Evolutionary conservation across 2,113 vertebrate species (phyloP).

Genomic region (Mastomys natalensis): DNA sequence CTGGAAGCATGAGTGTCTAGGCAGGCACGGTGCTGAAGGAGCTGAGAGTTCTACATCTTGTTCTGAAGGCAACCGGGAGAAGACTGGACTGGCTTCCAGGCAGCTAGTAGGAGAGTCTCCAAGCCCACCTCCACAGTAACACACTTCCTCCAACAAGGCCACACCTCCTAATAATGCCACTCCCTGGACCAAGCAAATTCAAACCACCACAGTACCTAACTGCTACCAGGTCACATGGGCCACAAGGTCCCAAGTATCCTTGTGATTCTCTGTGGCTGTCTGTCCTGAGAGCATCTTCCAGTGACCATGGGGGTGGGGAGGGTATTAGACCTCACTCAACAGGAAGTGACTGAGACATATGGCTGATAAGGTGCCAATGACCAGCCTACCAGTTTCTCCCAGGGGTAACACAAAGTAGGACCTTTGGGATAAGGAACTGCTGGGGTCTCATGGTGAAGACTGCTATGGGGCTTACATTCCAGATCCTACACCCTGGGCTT

Average conservation of each 20-base stretch:
- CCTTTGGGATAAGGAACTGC: neutral
- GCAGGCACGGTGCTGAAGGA: no score
- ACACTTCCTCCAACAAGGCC: no score
- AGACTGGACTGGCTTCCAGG: no score
- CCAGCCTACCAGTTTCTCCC: neutral
- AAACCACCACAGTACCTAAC: neutral
- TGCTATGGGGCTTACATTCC: neutral
- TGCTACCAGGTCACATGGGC: neutral
- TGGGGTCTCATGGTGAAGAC: neutral
- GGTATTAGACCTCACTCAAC: fast-evolving
- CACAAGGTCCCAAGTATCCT: neutral
- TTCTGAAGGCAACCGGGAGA: no score
- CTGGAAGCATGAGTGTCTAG: no score
- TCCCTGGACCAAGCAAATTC: no score
- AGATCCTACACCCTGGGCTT: neutral
- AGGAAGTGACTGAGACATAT: neutral
- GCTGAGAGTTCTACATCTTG: no score
- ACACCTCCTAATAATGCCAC: no score
- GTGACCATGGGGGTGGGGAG: neutral
- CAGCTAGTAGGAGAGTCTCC: no score
- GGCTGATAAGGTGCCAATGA: neutral
- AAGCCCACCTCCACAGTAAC: no score
- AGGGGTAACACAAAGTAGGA: neutral
- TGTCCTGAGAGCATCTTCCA: neutral
- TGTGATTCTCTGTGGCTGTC: neutral